phyloP scores from a whole-genome alignment of 2,888 invertebrate genomes.

The Encarsia formosa region DNA sequence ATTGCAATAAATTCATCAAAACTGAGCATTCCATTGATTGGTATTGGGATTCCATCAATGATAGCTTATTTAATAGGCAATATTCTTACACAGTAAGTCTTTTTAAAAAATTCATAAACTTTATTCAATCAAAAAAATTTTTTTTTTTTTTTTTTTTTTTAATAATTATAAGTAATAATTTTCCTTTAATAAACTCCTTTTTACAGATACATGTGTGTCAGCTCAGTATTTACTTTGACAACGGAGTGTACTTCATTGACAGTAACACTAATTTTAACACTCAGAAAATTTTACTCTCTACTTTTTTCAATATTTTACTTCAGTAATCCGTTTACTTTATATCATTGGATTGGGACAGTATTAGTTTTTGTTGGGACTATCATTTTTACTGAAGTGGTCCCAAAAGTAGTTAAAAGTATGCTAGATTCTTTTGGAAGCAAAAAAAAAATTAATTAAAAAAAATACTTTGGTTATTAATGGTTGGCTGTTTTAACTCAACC shows the following conservation, averaged over 20 bases:
- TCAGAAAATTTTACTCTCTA: conserved; percentile 91
- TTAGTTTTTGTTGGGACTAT: conserved; percentile 91
- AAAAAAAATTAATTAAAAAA: conserved; percentile 4
- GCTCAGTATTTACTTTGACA: conserved; percentile 89
- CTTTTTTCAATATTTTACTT: conserved; percentile 95
- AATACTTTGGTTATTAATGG: too few species aligned
- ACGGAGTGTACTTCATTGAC: conserved; percentile 91
- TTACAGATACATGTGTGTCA: conserved; percentile 77
- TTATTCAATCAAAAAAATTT: too few species aligned
- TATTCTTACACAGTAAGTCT: conserved; percentile 82
- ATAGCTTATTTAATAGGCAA: conserved; percentile 77
- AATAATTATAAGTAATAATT: not conserved
- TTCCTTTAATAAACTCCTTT: conserved; percentile 33
- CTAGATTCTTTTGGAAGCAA: not conserved
- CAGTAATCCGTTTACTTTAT: conserved; percentile 84
- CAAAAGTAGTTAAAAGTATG: conserved; percentile 49
- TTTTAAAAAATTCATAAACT: too few species aligned
- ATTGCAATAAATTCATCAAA: conserved; percentile 66
- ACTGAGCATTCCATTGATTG: conserved; percentile 58
- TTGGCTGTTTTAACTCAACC: too few species aligned
- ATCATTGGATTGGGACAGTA: conserved; percentile 87
- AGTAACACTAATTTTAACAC: conserved; percentile 91
- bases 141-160: too few species aligned
- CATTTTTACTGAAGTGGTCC: conserved; percentile 79
- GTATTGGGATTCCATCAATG: conserved; percentile 66